Percentiles rank a stretch among this genome's conserved stretches.
Evolutionary conservation across 2,797 vertebrate genomes (phyloP).

Genomic region (Dallia pectoralis): DNA sequence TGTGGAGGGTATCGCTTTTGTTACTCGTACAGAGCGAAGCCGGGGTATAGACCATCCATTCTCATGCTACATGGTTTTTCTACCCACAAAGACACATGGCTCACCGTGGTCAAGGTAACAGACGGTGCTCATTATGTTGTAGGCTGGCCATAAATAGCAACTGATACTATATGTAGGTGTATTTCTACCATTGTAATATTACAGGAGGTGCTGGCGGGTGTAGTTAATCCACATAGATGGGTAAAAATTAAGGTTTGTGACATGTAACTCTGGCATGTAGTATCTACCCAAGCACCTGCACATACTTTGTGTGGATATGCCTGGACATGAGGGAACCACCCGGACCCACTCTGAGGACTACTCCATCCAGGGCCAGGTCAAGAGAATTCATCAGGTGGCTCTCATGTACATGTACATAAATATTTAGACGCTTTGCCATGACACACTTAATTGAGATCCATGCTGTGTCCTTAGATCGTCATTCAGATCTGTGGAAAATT

Average conservation of each 20-base stretch:
- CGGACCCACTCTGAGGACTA: constrained; percentile 88
- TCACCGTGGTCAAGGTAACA: constrained; percentile 88
- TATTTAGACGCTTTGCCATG: neutral
- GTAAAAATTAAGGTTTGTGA: neutral
- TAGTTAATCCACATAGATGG: neutral
- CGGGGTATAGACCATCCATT: constrained; percentile 84
- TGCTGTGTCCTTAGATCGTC: too few species aligned
- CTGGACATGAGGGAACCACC: constrained; percentile 93
- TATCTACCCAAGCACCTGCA: constrained; percentile 96
- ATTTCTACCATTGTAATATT: neutral
- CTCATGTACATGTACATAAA: neutral
- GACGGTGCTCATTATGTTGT: neutral
- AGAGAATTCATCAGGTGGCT: constrained; percentile 89
- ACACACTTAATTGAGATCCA: neutral
- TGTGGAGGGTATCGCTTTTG: constrained; percentile 91
- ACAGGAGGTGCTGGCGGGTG: neutral
- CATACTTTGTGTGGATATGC: constrained; percentile 95
- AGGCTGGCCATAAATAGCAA: neutral
- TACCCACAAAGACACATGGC: constrained; percentile 94
- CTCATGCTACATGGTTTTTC: constrained; percentile 96
- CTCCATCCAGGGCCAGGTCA: constrained; percentile 88
- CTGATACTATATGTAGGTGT: neutral
- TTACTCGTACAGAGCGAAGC: constrained; percentile 88
- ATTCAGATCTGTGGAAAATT: too few species aligned
- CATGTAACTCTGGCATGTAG: constrained; percentile 58